Percentiles rank a stretch among this genome's conserved stretches.
Conservation (phyloP, 2,113 vertebrate species). For the Nannobrachium achirus region DNA sequence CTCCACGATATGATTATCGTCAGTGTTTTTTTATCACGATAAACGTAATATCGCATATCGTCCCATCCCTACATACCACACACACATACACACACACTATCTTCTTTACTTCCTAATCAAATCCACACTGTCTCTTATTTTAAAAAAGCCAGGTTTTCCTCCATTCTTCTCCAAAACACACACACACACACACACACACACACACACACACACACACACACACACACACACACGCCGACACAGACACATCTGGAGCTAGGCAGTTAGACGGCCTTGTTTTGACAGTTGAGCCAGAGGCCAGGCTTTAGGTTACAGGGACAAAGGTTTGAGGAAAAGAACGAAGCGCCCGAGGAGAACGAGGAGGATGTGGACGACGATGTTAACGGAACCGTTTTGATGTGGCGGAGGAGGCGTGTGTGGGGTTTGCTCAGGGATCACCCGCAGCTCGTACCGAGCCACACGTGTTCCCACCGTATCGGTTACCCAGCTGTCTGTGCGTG, state of each 20-base stretch:
- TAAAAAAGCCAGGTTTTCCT: constrained; percentile 10
- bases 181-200: constrained; percentile 11
- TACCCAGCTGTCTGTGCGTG: background rate
- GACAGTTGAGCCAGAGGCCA: constrained; percentile 61
- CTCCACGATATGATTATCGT: no score
- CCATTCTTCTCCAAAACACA: constrained; percentile 9
- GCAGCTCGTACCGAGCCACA: background rate
- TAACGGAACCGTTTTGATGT: constrained; percentile 12
- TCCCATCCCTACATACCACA: no score
- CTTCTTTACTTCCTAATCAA: constrained; percentile 48
- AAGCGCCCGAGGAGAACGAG: constrained; percentile 2
- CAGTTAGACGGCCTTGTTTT: constrained; percentile 61
- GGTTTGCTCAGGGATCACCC: background rate
- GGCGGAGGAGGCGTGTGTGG: background rate
- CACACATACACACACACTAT: constrained; percentile 4
- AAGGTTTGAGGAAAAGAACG: constrained; percentile 38
- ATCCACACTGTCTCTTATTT: constrained; percentile 43
- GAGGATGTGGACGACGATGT: constrained; percentile 14
- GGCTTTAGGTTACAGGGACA: constrained; percentile 47
- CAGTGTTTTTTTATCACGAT: no score
- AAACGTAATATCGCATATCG: no score
- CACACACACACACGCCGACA: background rate
- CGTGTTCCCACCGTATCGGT: background rate
- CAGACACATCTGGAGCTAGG: constrained; percentile 64
- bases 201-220: constrained; percentile 62